phyloP scores from a whole-genome alignment of 1,140 invertebrate species.

The Bombus polaris region DNA sequence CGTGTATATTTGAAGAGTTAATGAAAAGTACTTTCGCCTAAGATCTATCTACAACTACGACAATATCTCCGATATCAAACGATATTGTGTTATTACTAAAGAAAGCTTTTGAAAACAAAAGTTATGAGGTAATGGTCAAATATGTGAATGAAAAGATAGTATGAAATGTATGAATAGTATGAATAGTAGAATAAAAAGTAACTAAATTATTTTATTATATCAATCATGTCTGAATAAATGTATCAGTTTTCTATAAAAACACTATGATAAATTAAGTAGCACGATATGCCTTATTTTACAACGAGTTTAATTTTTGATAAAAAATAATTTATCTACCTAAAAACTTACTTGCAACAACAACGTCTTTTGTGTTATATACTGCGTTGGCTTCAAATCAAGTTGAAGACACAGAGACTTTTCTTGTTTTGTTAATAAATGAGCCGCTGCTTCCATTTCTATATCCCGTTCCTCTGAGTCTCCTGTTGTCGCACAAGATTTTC shows the following conservation, averaged over 20 bases:
- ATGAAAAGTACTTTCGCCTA: neutral
- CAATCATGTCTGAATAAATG: neutral
- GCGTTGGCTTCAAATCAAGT: conserved; percentile 81
- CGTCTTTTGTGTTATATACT: conserved; percentile 82
- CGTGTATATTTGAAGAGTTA: neutral
- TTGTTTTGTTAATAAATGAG: conserved; percentile 81
- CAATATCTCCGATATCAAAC: neutral
- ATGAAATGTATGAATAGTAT: too few relatives aligned
- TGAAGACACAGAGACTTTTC: conserved; percentile 81
- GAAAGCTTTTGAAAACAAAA: neutral
- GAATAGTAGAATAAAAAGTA: too few relatives aligned
- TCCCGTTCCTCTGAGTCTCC: conserved; percentile 71
- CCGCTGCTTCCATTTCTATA: conserved; percentile 79
- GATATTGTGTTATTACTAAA: neutral
- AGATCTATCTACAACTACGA: neutral
- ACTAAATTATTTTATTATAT: neutral
- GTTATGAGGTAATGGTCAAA: neutral
- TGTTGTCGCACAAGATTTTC: conserved; percentile 66
- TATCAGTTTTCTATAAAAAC: neutral
- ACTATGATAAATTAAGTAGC: neutral
- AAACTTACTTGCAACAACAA: conserved; percentile 78
- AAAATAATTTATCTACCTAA: neutral
- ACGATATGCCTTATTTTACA: too few relatives aligned
- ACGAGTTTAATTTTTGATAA: neutral
- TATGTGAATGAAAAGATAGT: neutral